A percentile compares a stretch with the other conserved stretches of the same genome.
Conservation (phyloP, 2,797 vertebrate species). For the Enteromius fasciolatus region DNA sequence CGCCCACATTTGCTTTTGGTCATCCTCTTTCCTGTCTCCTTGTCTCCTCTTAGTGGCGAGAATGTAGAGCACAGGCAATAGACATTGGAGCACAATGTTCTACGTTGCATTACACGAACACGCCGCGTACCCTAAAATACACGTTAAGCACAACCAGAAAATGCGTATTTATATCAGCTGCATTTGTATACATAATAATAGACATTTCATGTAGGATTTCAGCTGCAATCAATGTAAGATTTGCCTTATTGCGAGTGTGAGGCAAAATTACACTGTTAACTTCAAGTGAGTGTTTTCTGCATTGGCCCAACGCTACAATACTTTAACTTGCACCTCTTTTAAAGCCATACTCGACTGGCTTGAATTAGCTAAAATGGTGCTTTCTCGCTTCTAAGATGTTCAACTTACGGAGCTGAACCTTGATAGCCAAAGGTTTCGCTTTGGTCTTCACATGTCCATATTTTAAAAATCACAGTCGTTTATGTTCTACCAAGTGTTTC, state of each 20-base stretch:
- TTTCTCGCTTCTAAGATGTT: constrained; percentile 27
- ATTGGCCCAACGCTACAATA: constrained; percentile 8
- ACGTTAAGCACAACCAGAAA: constrained; percentile 71
- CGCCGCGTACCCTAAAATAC: constrained; percentile 51
- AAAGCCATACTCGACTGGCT: constrained; percentile 45
- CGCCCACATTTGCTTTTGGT: constrained; percentile 55
- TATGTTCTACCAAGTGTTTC: constrained; percentile 5
- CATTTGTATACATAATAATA: constrained; percentile 45
- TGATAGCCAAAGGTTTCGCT: constrained; percentile 33
- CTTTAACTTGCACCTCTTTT: constrained; percentile 42
- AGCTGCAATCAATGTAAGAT: not conserved
- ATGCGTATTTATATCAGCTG: constrained; percentile 55
- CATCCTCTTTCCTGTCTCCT: constrained; percentile 54
- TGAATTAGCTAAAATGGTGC: constrained; percentile 27
- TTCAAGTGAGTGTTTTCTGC: constrained; percentile 14
- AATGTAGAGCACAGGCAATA: constrained; percentile 71
- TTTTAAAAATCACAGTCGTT: not conserved
- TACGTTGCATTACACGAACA: constrained; percentile 40
- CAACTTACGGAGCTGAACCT: constrained; percentile 15
- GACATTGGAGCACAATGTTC: constrained; percentile 40
- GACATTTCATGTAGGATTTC: constrained; percentile 27
- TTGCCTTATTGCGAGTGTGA: constrained; percentile 11
- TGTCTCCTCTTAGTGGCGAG: constrained; percentile 72
- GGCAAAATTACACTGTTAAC: constrained; percentile 25
- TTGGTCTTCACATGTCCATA: constrained; percentile 5